phyloP scores from a whole-genome alignment of 2,797 vertebrate species.

The Scarus forsteni region DNA sequence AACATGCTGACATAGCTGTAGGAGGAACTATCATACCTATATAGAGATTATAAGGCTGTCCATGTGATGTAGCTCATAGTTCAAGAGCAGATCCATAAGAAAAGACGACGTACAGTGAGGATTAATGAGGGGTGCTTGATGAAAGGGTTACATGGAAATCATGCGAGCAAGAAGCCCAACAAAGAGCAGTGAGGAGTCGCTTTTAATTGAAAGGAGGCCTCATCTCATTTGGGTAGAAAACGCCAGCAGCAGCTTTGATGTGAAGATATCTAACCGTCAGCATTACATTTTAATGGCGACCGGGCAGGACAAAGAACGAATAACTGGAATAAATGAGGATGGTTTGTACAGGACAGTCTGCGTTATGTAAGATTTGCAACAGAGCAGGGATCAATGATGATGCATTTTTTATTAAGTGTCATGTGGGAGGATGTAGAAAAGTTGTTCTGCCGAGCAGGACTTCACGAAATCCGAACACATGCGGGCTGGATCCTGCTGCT shows the following conservation, averaged over 20 bases:
- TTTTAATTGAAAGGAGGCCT: conserved; percentile 77
- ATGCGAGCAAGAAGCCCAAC: conserved; percentile 23
- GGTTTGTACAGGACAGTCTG: conserved; percentile 46
- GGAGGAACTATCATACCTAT: conserved; percentile 6
- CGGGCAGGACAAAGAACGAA: conserved; percentile 51
- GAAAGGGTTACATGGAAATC: conserved; percentile 58
- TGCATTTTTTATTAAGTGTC: conserved; percentile 64
- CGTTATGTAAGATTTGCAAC: conserved; percentile 56
- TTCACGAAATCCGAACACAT: conserved; percentile 15
- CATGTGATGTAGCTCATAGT: not conserved
- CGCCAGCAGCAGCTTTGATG: conserved; percentile 62
- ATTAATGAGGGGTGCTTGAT: conserved; percentile 66
- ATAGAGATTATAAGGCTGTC: not conserved
- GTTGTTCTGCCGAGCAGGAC: conserved; percentile 19
- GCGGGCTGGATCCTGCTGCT: conserved; percentile 29
- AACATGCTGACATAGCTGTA: conserved; percentile 12
- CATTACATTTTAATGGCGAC: conserved; percentile 66
- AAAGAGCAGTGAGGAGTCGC: conserved; percentile 60
- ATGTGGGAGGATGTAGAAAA: conserved; percentile 35
- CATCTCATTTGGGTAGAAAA: conserved; percentile 47
- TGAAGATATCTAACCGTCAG: conserved; percentile 35
- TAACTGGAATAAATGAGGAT: conserved; percentile 55
- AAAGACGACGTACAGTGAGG: conserved; percentile 44
- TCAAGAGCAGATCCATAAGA: not conserved
- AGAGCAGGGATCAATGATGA: conserved; percentile 52